Conservation (phyloP, 1,140 invertebrate species). For the Ceratitis capitata region DNA sequence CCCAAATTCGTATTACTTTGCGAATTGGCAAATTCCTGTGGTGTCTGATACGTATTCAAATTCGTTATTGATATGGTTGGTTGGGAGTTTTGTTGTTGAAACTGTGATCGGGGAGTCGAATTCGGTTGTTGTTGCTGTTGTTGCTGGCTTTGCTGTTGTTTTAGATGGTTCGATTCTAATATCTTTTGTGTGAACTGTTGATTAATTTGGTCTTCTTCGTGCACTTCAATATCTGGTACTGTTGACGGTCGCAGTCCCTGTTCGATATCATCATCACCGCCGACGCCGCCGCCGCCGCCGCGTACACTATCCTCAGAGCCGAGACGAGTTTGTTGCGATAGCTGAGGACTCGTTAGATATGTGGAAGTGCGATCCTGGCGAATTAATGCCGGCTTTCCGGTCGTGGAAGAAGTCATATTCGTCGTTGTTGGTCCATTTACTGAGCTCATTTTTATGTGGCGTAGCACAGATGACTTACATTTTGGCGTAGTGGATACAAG, state of each 20-base stretch:
- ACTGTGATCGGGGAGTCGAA: slow-evolving; percentile 37
- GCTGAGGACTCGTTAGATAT: slow-evolving; percentile 77
- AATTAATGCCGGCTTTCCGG: slow-evolving; percentile 79
- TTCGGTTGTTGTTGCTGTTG: slow-evolving; percentile 42
- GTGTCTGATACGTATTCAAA: slow-evolving; percentile 48
- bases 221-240: slow-evolving; percentile 88
- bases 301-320: slow-evolving; percentile 79
- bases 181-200: slow-evolving; percentile 53
- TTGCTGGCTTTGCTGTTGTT: too few species aligned
- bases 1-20: slow-evolving; percentile 61
- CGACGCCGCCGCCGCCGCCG: slow-evolving; percentile 17
- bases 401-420: slow-evolving; percentile 45
- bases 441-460: slow-evolving; percentile 57
- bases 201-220: slow-evolving; percentile 70
- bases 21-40: slow-evolving; percentile 63
- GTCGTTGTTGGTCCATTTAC: slow-evolving; percentile 48
- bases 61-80: slow-evolving; percentile 63
- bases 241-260: slow-evolving; percentile 75
- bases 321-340: slow-evolving; percentile 74
- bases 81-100: slow-evolving; percentile 55
- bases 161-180: slow-evolving; percentile 50
- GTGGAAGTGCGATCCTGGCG: slow-evolving; percentile 84
- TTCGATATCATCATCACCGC: slow-evolving; percentile 67
- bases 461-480: slow-evolving; percentile 46
- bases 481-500: slow-evolving; percentile 68